A percentile compares a stretch with the other conserved stretches of the same genome.
Conservation (phyloP, 2,113 vertebrate genomes). For the Petroica traversi region DNA sequence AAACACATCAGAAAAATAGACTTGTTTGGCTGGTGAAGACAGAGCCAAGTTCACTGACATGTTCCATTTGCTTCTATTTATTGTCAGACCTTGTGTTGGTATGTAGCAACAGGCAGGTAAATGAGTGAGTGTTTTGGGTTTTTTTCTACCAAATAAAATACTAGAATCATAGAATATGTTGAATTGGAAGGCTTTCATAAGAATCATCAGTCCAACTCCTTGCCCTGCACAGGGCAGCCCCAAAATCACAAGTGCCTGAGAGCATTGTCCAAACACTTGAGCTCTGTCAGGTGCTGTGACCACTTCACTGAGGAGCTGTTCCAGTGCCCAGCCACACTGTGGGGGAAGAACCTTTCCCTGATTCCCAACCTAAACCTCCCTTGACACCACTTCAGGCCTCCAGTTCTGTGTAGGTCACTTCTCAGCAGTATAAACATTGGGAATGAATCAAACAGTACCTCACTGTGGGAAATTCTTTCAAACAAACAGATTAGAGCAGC, state of each 20-base stretch:
- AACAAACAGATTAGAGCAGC: slow-evolving; percentile 29
- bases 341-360: background rate
- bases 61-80: background rate
- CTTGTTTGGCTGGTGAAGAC: background rate
- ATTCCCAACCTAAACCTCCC: background rate
- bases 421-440: slow-evolving; percentile 9
- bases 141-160: background rate
- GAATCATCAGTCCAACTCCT: background rate
- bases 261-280: background rate
- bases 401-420: slow-evolving; percentile 5
- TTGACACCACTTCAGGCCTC: background rate
- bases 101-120: background rate
- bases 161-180: background rate
- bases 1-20: background rate
- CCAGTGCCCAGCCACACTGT: background rate
- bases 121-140: background rate
- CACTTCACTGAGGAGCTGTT: background rate
- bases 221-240: background rate
- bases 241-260: background rate
- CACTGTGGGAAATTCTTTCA: slow-evolving; percentile 60
- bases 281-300: background rate
- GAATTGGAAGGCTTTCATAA: background rate
- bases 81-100: background rate
- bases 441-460: slow-evolving; percentile 29
- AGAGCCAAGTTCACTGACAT: background rate